Percentiles rank a stretch among this genome's conserved stretches.
Conservation (phyloP, 2,797 vertebrate species). For the Cygnus olor region DNA sequence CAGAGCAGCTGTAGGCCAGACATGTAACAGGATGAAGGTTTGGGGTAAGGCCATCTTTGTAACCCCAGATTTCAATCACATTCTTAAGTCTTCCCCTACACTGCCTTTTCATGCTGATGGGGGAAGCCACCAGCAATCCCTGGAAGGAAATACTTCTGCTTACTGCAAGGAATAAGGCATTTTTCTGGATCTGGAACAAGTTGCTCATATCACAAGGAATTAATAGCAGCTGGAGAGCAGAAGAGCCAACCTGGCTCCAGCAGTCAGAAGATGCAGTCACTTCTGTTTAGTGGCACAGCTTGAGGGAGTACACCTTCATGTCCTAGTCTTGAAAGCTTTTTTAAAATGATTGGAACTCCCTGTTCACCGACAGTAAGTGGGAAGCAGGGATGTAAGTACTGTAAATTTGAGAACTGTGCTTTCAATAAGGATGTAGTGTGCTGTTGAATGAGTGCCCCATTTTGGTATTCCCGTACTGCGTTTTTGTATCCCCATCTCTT, state of each 20-base stretch:
- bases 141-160: not conserved
- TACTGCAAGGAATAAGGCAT: not conserved
- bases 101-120: not conserved
- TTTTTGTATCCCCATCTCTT: not conserved
- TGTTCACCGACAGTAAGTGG: rapidly evolving
- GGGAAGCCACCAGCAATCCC: not conserved
- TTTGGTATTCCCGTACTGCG: not conserved
- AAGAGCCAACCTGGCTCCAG: not conserved
- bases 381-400: not conserved
- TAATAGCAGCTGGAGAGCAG: not conserved
- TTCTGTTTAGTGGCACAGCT: not conserved
- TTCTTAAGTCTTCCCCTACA: not conserved
- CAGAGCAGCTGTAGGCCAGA: not conserved
- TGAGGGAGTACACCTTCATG: not conserved
- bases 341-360: not conserved
- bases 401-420: not conserved
- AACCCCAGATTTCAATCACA: not conserved
- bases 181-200: not conserved
- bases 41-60: not conserved
- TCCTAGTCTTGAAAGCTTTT: not conserved
- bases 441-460: not conserved
- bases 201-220: not conserved
- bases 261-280: not conserved
- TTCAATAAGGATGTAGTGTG: not conserved
- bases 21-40: not conserved